Conservation (phyloP, 1,140 invertebrate species). For the Bactericera cockerelli region DNA sequence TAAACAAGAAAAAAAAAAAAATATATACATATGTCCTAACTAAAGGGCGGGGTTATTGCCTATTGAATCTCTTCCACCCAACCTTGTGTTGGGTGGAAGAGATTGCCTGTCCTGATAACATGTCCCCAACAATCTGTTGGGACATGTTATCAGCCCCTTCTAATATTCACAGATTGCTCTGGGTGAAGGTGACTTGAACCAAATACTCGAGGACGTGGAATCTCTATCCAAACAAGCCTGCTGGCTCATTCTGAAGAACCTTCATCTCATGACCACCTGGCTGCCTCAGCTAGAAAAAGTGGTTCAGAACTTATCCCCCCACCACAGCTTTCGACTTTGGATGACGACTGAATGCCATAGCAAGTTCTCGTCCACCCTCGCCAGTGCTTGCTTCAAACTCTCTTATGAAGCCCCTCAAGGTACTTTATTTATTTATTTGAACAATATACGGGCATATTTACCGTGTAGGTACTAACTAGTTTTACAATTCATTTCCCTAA, state of each 20-base stretch:
- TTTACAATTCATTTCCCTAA: too few species aligned
- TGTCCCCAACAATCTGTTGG: too few species aligned
- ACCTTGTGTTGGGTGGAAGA: too few species aligned
- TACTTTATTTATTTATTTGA: constrained; percentile 6
- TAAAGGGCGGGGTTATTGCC: too few species aligned
- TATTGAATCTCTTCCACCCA: too few species aligned
- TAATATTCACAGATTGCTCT: constrained; percentile 48
- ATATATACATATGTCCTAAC: too few species aligned
- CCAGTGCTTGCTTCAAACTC: constrained; percentile 58
- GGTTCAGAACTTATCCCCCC: constrained; percentile 39
- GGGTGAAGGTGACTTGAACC: constrained; percentile 54
- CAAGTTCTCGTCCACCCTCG: constrained; percentile 45
- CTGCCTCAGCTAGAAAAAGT: constrained; percentile 56
- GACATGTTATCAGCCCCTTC: too few species aligned
- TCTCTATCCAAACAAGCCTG: constrained; percentile 36
- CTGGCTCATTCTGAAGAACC: constrained; percentile 75
- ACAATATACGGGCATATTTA: too few species aligned
- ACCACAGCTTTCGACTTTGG: constrained; percentile 55
- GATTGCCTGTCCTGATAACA: too few species aligned
- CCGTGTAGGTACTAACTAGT: too few species aligned
- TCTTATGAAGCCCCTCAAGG: constrained; percentile 57
- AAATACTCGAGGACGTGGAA: constrained; percentile 34
- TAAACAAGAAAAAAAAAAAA: too few species aligned
- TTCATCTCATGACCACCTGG: constrained; percentile 71
- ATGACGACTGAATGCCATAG: constrained; percentile 51